Evolutionary conservation across 2,113 vertebrate genomes (phyloP).

Genomic region (Phalacrocorax brasilianus): DNA sequence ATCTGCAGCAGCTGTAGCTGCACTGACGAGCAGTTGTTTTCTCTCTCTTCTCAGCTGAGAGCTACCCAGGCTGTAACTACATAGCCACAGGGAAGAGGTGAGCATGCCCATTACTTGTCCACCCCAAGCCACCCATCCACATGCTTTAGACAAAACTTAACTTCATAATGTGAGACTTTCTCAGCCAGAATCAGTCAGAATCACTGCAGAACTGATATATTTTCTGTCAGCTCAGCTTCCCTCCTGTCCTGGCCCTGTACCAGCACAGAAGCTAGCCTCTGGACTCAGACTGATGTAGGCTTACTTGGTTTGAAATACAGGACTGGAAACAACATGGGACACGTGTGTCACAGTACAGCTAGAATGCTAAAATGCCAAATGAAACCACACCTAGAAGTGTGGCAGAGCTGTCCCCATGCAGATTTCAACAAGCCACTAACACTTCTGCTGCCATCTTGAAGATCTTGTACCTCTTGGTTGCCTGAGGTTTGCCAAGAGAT

Average conservation of each 20-base stretch:
- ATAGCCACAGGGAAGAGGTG: neutral
- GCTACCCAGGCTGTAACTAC: neutral
- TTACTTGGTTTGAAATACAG: neutral
- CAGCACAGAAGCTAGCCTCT: neutral
- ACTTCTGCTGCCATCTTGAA: neutral
- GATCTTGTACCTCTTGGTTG: neutral
- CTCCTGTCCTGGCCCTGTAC: neutral
- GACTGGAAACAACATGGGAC: neutral
- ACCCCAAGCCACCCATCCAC: fast-evolving
- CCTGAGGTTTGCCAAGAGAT: neutral
- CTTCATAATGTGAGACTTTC: neutral
- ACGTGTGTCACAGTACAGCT: neutral
- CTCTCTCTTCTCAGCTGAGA: neutral
- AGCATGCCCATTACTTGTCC: neutral
- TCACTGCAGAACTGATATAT: neutral
- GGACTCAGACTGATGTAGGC: neutral
- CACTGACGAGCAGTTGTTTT: neutral
- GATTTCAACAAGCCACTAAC: neutral
- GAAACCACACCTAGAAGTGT: neutral
- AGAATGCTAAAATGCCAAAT: neutral
- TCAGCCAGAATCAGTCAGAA: neutral
- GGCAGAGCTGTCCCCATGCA: neutral
- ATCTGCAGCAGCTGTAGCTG: neutral
- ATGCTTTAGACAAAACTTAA: fast-evolving
- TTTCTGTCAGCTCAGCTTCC: neutral